Conservation (phyloP, 2,888 invertebrate genomes). For the Xestoiulus laeticollis region DNA sequence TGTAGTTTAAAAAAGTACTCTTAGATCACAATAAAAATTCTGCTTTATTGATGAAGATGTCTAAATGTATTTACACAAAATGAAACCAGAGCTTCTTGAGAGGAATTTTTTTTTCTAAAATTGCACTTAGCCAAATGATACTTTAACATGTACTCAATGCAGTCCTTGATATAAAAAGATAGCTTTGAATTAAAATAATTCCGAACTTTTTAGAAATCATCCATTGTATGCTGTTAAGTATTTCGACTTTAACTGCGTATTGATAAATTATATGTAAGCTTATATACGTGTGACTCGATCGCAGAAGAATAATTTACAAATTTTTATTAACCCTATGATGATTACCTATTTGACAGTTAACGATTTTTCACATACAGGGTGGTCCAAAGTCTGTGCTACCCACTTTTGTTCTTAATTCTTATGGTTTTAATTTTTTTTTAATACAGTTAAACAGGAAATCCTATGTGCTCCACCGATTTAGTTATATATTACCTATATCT, state of each 20-base stretch:
- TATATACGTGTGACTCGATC: no score
- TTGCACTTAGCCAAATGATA: conserved; percentile 9
- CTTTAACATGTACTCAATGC: neutral
- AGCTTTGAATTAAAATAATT: neutral
- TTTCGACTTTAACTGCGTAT: neutral
- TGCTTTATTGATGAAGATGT: conserved; percentile 17
- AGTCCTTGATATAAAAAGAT: neutral
- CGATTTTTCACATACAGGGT: no score
- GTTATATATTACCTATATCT: no score
- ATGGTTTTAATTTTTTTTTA: no score
- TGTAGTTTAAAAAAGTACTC: neutral
- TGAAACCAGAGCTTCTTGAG: neutral
- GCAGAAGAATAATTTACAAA: no score
- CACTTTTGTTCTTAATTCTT: no score
- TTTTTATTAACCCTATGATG: neutral
- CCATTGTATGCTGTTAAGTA: neutral
- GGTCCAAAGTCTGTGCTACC: no score
- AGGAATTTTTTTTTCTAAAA: neutral
- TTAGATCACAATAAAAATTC: neutral
- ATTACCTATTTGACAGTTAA: no score
- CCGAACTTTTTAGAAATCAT: neutral
- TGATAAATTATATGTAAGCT: neutral
- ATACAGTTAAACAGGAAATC: no score
- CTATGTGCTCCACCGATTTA: no score
- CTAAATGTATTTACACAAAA: conserved; percentile 5